A percentile compares a stretch with the other conserved stretches of the same genome.
These are phyloP conservation scores for Sesia apiformis DNA, from an alignment of 2,888 invertebrate species.

Conservation along the genomic window DNA sequence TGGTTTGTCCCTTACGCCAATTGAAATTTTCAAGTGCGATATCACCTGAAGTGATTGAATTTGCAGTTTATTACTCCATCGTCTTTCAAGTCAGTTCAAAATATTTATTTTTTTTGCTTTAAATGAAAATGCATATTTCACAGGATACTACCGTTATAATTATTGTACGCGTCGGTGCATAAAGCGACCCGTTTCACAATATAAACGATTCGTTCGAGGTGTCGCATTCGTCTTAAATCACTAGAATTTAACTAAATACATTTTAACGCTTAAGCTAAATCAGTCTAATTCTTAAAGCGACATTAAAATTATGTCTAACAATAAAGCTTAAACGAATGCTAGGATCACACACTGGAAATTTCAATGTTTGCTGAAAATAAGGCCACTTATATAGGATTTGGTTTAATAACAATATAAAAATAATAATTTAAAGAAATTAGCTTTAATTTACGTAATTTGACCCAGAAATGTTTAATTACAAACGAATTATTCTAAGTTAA, in stretches of 20 bases:
- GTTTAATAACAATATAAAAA: conserved; percentile 21
- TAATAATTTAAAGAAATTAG: no score
- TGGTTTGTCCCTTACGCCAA: no score
- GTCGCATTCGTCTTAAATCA: conserved; percentile 47
- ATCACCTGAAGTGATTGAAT: no score
- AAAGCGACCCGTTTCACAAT: conserved; percentile 5
- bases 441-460: no score
- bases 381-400: conserved; percentile 44
- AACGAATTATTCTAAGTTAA: conserved; percentile 34
- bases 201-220: conserved; percentile 41
- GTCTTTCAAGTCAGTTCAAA: no score
- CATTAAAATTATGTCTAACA: conserved; percentile 58
- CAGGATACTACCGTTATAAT: no score
- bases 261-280: conserved; percentile 71
- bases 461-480: conserved; percentile 4
- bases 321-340: conserved; percentile 67
- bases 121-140: no score
- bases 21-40: no score
- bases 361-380: conserved; percentile 39
- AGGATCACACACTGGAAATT: conserved; percentile 63
- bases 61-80: no score
- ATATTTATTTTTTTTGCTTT: no score
- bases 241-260: conserved; percentile 64
- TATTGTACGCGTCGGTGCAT: background rate
- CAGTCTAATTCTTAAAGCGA: conserved; percentile 75